A percentile compares a stretch with the other conserved stretches of the same genome.
phyloP scores from a whole-genome alignment of 2,797 vertebrate species.

The Diceros bicornis region DNA sequence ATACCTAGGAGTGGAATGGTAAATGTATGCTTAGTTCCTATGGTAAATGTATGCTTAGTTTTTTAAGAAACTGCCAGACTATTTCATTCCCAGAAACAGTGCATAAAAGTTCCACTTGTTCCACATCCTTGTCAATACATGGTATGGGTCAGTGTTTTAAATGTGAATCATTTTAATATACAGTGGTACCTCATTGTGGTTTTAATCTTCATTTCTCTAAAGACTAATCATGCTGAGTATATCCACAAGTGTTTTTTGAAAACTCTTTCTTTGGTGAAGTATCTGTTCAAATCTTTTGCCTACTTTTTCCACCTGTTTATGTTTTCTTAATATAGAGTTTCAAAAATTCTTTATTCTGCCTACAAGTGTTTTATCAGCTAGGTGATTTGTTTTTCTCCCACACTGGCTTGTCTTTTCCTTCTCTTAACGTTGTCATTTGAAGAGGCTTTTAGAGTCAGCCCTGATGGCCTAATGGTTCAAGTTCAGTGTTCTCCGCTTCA shows the following conservation, averaged over 20 bases:
- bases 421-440: background rate
- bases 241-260: slow-evolving; percentile 15
- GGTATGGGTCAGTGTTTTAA: background rate
- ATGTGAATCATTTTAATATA: background rate
- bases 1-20: background rate
- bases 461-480: no score
- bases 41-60: background rate
- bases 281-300: slow-evolving; percentile 15
- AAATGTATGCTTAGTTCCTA: background rate
- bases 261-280: slow-evolving; percentile 23
- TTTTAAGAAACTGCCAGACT: slow-evolving; percentile 18
- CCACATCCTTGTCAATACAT: background rate
- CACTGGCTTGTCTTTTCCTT: background rate
- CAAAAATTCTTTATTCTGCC: background rate
- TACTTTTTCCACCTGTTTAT: background rate
- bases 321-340: background rate
- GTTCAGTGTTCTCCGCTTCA: no score
- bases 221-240: background rate
- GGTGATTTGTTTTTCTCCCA: background rate
- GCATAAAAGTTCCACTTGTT: background rate
- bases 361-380: background rate
- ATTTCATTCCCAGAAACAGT: slow-evolving; percentile 1
- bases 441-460: background rate
- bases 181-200: background rate
- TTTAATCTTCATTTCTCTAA: slow-evolving; percentile 58